phyloP scores from a whole-genome alignment of 2,113 vertebrate species.

The Anolis sagrei region DNA sequence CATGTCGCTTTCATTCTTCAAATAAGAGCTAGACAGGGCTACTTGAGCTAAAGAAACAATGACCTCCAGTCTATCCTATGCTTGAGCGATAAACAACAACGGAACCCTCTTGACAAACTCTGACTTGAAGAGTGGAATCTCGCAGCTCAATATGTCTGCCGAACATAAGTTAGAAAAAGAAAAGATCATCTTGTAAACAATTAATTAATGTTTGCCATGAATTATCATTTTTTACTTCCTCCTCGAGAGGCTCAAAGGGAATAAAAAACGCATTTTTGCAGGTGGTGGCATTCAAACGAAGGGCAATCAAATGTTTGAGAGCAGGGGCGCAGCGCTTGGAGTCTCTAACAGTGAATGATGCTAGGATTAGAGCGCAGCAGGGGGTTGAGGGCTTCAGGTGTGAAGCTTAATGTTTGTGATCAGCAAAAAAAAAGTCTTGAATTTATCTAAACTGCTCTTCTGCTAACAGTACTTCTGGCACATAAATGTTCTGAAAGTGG shows the following conservation, averaged over 20 bases:
- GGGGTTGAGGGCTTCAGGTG: constrained; percentile 90
- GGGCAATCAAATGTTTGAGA: constrained; percentile 92
- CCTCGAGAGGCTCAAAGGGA: constrained; percentile 88
- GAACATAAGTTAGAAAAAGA: constrained; percentile 85
- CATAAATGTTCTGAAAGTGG: constrained; percentile 88
- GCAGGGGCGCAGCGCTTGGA: constrained; percentile 84
- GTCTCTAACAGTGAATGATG: constrained; percentile 89
- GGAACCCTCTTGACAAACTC: constrained; percentile 81
- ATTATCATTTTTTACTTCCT: constrained; percentile 91
- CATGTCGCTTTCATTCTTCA: constrained; percentile 81
- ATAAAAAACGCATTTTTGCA: constrained; percentile 93
- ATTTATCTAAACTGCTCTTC: constrained; percentile 91
- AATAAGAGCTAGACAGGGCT: constrained; percentile 79
- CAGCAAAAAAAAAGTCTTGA: constrained; percentile 86
- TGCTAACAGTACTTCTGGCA: constrained; percentile 90
- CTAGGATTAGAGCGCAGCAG: constrained; percentile 90
- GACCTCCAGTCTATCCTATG: constrained; percentile 79
- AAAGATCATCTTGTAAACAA: constrained; percentile 90
- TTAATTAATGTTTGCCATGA: constrained; percentile 92
- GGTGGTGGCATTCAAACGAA: constrained; percentile 92
- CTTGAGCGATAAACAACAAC: constrained; percentile 83
- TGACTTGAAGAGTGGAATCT: constrained; percentile 80
- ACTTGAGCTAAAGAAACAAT: constrained; percentile 84
- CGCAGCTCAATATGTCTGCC: constrained; percentile 80
- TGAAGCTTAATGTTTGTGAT: constrained; percentile 90